These are phyloP conservation scores for Neoarius graeffei DNA, from an alignment of 2,113 vertebrate genomes.

Conservation along the genomic window DNA sequence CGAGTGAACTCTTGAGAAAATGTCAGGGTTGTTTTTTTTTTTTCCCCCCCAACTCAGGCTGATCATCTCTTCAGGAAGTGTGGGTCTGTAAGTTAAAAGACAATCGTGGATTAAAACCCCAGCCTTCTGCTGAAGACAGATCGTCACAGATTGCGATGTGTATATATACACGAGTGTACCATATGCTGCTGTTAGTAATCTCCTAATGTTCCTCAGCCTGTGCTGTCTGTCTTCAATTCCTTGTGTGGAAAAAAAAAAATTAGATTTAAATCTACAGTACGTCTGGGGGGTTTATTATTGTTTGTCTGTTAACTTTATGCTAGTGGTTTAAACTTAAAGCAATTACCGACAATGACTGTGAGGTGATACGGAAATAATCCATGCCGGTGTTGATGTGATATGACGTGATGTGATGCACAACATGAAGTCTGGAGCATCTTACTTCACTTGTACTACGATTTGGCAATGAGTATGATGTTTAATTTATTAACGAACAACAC, in stretches of 20 bases:
- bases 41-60: neutral
- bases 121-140: neutral
- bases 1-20: neutral
- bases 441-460: too few relatives aligned
- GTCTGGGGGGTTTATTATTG: neutral
- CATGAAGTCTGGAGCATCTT: too few relatives aligned
- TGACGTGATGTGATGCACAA: neutral
- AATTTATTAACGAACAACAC: neutral
- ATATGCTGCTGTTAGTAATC: conserved; percentile 37
- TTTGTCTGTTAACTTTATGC: neutral
- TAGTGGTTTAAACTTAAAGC: neutral
- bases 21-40: neutral
- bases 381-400: neutral
- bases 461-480: neutral
- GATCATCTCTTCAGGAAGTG: neutral
- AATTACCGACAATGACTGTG: neutral
- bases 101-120: neutral
- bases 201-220: conserved; percentile 30
- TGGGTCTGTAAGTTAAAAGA: neutral
- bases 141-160: neutral
- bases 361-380: neutral
- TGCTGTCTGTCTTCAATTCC: neutral
- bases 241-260: conserved; percentile 10
- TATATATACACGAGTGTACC: neutral
- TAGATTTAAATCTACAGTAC: neutral